phyloP scores from a whole-genome alignment of 2,888 invertebrate genomes.

The Cantharis rufa region DNA sequence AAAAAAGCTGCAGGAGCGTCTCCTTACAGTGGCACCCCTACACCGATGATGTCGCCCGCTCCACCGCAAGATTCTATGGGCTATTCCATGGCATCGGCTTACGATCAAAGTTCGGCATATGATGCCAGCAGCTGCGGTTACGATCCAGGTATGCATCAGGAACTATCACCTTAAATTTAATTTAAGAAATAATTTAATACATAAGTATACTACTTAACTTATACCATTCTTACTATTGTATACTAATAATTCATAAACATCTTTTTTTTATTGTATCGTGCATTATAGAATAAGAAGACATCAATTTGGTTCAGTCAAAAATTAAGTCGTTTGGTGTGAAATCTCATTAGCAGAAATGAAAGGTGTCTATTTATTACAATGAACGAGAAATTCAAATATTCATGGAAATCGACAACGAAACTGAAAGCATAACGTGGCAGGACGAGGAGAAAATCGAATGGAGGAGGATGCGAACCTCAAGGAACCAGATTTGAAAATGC shows the following conservation, averaged over 20 bases:
- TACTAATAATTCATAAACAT: slow-evolving; percentile 32
- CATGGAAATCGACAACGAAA: neutral
- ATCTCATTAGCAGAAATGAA: neutral
- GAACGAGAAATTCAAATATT: neutral
- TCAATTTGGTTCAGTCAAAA: slow-evolving; percentile 19
- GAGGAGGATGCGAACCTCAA: neutral
- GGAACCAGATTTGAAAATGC: neutral
- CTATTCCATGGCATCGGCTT: slow-evolving; percentile 90
- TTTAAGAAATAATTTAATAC: slow-evolving; percentile 29
- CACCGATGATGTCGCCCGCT: slow-evolving; percentile 94
- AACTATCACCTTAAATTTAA: slow-evolving; percentile 64
- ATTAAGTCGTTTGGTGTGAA: slow-evolving; percentile 2
- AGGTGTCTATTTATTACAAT: neutral
- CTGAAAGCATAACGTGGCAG: neutral
- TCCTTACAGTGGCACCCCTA: slow-evolving; percentile 82
- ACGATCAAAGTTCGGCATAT: slow-evolving; percentile 86
- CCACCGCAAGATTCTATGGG: slow-evolving; percentile 92
- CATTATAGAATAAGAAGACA: slow-evolving; percentile 30
- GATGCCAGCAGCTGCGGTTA: slow-evolving; percentile 90
- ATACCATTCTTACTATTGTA: slow-evolving; percentile 38
- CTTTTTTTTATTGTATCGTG: slow-evolving; percentile 37
- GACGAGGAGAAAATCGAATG: neutral
- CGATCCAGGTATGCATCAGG: slow-evolving; percentile 88
- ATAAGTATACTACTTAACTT: slow-evolving; percentile 40
- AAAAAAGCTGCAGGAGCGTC: slow-evolving; percentile 90